Evolutionary conservation across 2,113 vertebrate species (phyloP).

Genomic region (Etheostoma cragini): DNA sequence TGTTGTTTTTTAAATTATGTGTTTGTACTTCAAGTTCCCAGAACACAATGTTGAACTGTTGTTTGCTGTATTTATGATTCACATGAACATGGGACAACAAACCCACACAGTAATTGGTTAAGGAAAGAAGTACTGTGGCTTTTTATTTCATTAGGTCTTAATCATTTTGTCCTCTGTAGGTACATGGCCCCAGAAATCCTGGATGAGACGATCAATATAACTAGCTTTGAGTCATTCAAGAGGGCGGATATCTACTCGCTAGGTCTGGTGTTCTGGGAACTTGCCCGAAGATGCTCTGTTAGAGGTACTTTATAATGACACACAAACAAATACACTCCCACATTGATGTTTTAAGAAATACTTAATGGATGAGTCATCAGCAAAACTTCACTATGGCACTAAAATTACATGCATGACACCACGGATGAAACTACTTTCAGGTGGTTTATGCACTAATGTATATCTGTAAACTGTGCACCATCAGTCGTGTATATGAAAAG

Average conservation of each 20-base stretch:
- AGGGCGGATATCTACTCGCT: conserved; percentile 95
- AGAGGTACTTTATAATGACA: conserved; percentile 85
- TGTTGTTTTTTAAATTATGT: neutral
- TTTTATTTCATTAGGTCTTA: conserved; percentile 61
- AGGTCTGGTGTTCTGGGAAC: conserved; percentile 97
- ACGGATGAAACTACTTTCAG: neutral
- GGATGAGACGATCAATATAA: conserved; percentile 92
- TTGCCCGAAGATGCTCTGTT: conserved; percentile 91
- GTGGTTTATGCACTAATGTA: neutral
- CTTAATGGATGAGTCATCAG: neutral
- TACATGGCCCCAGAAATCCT: conserved; percentile 99
- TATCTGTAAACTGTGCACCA: neutral
- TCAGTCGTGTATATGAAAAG: neutral
- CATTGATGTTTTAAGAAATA: neutral
- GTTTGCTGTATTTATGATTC: conserved; percentile 3
- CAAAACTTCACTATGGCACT: neutral
- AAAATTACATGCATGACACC: neutral
- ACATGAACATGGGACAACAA: neutral
- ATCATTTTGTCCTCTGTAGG: conserved; percentile 85
- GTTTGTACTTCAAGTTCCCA: neutral
- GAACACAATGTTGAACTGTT: neutral
- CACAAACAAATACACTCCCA: neutral
- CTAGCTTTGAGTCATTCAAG: conserved; percentile 96
- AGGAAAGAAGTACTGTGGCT: neutral
- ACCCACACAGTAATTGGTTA: neutral